Conservation (phyloP, 2,113 vertebrate species). For the Tor tambroides region DNA sequence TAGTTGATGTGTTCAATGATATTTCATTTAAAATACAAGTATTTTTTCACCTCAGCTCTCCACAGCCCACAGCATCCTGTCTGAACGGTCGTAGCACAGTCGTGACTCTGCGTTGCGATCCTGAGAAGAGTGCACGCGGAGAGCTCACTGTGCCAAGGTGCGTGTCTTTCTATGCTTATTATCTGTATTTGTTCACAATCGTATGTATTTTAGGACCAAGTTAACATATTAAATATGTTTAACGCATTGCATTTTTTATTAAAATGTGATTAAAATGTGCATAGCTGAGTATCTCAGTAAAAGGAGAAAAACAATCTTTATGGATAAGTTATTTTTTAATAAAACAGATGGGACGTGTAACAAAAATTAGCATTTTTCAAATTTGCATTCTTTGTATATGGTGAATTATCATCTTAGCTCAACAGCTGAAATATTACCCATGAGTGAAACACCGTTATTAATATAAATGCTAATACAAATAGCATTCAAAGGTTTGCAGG, state of each 20-base stretch:
- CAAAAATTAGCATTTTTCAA: too few relatives aligned
- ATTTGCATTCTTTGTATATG: neutral
- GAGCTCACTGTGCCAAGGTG: constrained; percentile 90
- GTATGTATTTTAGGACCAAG: neutral
- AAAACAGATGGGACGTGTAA: neutral
- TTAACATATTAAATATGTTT: neutral
- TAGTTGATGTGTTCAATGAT: neutral
- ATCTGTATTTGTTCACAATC: neutral
- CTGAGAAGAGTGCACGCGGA: constrained; percentile 79
- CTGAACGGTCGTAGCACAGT: constrained; percentile 86
- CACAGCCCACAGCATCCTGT: constrained; percentile 87
- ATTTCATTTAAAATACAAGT: neutral
- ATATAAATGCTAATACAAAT: constrained; percentile 18
- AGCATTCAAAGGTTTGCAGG: neutral
- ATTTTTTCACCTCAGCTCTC: constrained; percentile 76
- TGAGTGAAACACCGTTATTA: neutral
- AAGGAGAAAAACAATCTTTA: neutral
- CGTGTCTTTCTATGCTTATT: neutral
- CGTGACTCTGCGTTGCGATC: constrained; percentile 88
- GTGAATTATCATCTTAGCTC: neutral
- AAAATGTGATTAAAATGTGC: neutral
- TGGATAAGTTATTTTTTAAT: neutral
- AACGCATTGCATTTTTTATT: neutral
- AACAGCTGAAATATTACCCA: neutral
- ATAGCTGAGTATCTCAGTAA: neutral